Conservation (phyloP, 2,113 vertebrate species). For the Porphyrio hochstetteri region DNA sequence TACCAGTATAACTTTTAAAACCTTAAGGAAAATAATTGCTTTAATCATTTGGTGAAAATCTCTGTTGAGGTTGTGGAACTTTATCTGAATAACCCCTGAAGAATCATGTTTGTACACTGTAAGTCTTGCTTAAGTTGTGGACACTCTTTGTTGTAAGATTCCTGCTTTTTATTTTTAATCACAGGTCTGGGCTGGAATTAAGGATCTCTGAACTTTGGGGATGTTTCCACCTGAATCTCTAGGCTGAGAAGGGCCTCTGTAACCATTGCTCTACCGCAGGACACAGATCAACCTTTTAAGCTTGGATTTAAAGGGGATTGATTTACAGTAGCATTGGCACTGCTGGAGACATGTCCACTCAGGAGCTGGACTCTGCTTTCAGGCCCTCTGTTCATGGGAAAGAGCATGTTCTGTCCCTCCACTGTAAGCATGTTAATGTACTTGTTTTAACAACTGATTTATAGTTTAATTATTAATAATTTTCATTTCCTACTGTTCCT, state of each 20-base stretch:
- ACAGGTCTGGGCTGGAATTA: not conserved
- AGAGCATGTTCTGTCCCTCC: not conserved
- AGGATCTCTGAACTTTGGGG: not conserved
- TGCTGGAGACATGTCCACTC: rapidly evolving
- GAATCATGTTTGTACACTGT: rapidly evolving
- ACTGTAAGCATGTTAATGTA: not conserved
- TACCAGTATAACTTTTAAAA: not conserved
- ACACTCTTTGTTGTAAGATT: not conserved
- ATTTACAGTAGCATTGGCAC: not conserved
- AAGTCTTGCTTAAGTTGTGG: not conserved
- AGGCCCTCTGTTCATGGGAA: not conserved
- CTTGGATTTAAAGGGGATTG: not conserved
- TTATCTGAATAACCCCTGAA: not conserved
- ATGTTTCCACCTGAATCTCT: not conserved
- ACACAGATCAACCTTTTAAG: not conserved
- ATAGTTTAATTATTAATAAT: not conserved
- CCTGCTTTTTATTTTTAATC: not conserved
- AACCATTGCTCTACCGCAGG: not conserved
- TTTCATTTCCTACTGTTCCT: not conserved
- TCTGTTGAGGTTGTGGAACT: not conserved
- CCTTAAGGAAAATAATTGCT: not conserved
- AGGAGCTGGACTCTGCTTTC: not conserved
- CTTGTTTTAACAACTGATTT: not conserved
- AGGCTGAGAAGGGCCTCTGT: not conserved
- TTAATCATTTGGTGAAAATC: not conserved